phyloP scores from a whole-genome alignment of 2,797 vertebrate genomes.

The Netta rufina region DNA sequence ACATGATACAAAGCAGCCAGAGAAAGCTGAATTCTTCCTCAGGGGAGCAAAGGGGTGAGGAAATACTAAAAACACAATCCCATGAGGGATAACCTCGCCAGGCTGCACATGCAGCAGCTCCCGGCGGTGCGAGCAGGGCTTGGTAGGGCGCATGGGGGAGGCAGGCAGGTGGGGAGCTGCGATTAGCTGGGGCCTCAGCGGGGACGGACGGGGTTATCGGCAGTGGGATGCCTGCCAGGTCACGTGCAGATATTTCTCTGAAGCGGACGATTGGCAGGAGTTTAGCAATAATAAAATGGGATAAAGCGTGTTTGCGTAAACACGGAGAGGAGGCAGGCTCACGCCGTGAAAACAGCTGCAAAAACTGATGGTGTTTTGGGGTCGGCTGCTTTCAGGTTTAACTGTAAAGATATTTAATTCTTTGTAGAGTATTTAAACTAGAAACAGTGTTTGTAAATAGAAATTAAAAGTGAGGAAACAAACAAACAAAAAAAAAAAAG shows the following conservation, averaged over 20 bases:
- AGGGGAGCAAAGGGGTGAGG: not conserved
- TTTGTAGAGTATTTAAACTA: not conserved
- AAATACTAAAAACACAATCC: not conserved
- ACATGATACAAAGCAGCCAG: not conserved
- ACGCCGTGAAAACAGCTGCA: not conserved
- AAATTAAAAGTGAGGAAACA: not conserved
- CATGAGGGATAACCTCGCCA: not conserved
- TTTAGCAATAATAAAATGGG: conserved; percentile 31
- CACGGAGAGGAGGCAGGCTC: not conserved
- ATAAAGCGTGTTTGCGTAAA: not conserved
- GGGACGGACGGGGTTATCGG: not conserved
- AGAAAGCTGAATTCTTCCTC: not conserved
- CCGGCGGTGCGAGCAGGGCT: accelerated
- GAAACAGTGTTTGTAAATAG: not conserved
- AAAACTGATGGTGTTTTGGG: accelerated
- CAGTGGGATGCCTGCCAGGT: not conserved
- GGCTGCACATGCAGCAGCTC: not conserved
- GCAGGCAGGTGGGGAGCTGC: not conserved
- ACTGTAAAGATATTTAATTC: not conserved
- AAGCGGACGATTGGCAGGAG: conserved; percentile 10
- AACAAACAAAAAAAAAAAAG: accelerated
- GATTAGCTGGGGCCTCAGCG: not conserved
- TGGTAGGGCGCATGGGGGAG: not conserved
- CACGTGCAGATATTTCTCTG: not conserved
- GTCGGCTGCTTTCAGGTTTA: not conserved